phyloP scores from a whole-genome alignment of 2,888 invertebrate genomes.

The Plagodis dolabraria region DNA sequence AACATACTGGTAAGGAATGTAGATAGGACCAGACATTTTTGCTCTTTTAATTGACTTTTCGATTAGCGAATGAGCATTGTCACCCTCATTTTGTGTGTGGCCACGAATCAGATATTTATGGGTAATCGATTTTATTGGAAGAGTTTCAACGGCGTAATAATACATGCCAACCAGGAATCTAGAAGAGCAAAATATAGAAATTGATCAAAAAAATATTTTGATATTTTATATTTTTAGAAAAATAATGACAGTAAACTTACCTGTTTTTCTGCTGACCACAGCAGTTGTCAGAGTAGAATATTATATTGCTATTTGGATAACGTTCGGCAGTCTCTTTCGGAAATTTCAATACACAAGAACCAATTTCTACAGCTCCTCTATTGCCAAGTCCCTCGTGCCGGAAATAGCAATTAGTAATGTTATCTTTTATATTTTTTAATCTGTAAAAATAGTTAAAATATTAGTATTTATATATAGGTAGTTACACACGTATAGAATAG shows the following conservation, averaged over 20 bases:
- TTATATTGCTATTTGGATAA: constrained; percentile 26
- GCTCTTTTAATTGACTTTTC: constrained; percentile 37
- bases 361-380: constrained; percentile 32
- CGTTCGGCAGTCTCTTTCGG: constrained; percentile 24
- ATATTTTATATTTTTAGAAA: too few relatives aligned
- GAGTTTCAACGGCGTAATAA: constrained; percentile 19
- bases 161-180: constrained; percentile 13
- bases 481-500: neutral
- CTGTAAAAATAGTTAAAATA: neutral
- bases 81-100: constrained; percentile 43
- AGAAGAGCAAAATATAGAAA: constrained; percentile 3
- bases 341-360: constrained; percentile 33
- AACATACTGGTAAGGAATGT: constrained; percentile 37
- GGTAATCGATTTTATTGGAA: constrained; percentile 31
- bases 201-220: too few relatives aligned
- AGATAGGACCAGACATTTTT: constrained; percentile 36
- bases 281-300: constrained; percentile 34
- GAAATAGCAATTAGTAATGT: constrained; percentile 22
- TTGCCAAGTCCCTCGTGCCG: constrained; percentile 32
- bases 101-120: constrained; percentile 27
- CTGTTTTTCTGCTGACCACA: constrained; percentile 35
- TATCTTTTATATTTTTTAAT: constrained; percentile 21
- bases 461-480: neutral
- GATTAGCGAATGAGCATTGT: constrained; percentile 39
- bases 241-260: neutral